Percentiles rank a stretch among this genome's conserved stretches.
phyloP scores from a whole-genome alignment of 2,797 vertebrate genomes.

The Harpagifer antarcticus region DNA sequence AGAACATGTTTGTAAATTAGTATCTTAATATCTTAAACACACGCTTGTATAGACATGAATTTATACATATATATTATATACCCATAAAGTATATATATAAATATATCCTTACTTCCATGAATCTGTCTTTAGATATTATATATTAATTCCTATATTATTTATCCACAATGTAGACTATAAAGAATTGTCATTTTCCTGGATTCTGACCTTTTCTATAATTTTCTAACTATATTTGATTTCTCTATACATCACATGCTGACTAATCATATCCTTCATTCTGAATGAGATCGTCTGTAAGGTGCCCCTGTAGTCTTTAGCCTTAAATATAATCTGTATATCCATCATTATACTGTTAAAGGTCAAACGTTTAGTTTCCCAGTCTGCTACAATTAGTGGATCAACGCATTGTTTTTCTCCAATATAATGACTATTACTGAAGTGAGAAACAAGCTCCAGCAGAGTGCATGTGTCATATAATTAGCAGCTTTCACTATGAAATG shows the following conservation, averaged over 20 bases:
- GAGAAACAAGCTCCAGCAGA: neutral
- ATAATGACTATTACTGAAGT: neutral
- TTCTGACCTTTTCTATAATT: neutral
- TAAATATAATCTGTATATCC: neutral
- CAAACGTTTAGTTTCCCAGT: neutral
- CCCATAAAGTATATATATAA: neutral
- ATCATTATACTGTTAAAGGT: neutral
- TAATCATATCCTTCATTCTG: neutral
- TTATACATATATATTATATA: neutral
- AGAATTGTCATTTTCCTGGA: neutral
- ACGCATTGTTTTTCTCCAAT: neutral
- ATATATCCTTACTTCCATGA: neutral
- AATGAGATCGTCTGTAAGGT: neutral
- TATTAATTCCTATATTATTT: neutral
- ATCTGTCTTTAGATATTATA: neutral
- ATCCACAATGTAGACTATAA: neutral
- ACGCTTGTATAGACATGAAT: neutral
- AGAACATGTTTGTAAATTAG: too few relatives aligned
- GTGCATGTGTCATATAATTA: neutral
- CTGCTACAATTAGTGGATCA: neutral
- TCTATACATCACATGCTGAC: conserved; percentile 1
- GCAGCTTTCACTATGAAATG: neutral
- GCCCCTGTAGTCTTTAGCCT: neutral
- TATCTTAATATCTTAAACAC: neutral
- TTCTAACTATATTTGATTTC: neutral